Evolutionary conservation across 2,113 vertebrate genomes (phyloP).

Genomic region (Tenrec ecaudatus): DNA sequence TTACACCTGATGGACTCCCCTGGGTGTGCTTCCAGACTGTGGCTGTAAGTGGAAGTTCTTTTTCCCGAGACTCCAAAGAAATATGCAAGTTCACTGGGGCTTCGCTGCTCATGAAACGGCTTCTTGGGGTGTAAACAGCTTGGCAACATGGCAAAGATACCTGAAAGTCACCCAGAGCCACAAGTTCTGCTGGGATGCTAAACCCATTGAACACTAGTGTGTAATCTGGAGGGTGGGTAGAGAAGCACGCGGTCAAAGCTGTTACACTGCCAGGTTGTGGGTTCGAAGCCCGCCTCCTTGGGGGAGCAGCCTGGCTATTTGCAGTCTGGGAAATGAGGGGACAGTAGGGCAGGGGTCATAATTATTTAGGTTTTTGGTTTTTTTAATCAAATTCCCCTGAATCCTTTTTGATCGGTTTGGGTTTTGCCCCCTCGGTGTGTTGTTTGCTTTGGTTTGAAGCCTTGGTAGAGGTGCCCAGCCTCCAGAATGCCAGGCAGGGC

Average conservation of each 20-base stretch:
- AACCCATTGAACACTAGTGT: background rate
- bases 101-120: background rate
- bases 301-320: background rate
- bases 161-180: background rate
- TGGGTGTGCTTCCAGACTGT: background rate
- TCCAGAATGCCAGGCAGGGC: slow-evolving; percentile 51
- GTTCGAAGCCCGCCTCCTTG: background rate
- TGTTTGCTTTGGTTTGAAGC: background rate
- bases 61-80: background rate
- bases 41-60: background rate
- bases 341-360: background rate
- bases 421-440: background rate
- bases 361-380: background rate
- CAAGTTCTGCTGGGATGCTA: background rate
- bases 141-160: background rate
- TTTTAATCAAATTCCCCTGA: background rate
- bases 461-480: slow-evolving; percentile 23
- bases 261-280: background rate
- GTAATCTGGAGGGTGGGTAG: background rate
- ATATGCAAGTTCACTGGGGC: background rate
- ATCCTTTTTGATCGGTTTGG: background rate
- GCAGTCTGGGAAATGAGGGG: background rate
- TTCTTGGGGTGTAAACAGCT: background rate
- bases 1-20: background rate
- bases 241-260: background rate